A percentile compares a stretch with the other conserved stretches of the same genome.
phyloP scores from a whole-genome alignment of 2,797 vertebrate species.

The Lutjanus argentimaculatus region DNA sequence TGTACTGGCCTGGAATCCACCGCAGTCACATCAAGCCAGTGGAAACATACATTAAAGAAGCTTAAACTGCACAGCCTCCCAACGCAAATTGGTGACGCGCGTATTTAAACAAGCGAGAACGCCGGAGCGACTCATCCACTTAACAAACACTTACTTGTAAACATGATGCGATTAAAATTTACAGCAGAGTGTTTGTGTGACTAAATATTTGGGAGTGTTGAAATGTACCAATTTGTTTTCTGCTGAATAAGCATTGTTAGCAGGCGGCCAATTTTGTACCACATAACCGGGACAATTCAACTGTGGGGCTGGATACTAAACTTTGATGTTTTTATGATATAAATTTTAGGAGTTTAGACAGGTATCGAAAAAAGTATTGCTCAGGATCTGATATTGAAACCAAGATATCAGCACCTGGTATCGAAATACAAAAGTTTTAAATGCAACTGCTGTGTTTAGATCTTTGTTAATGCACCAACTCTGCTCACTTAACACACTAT shows the following conservation, averaged over 20 bases:
- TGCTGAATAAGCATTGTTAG: slow-evolving; percentile 49
- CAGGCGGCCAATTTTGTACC: slow-evolving; percentile 11
- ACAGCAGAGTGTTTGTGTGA: slow-evolving; percentile 42
- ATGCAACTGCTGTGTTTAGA: slow-evolving; percentile 1
- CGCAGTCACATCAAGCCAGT: slow-evolving; percentile 71
- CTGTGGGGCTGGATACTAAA: not conserved
- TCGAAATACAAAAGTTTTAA: no score
- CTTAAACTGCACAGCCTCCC: slow-evolving; percentile 43
- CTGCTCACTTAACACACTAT: not conserved
- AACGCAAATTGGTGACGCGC: slow-evolving; percentile 62
- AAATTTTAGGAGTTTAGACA: no score
- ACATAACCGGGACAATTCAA: not conserved
- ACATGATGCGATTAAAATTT: slow-evolving; percentile 69
- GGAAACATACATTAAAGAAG: slow-evolving; percentile 74
- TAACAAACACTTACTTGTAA: slow-evolving; percentile 74
- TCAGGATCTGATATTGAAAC: no score
- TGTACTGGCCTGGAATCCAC: slow-evolving; percentile 78
- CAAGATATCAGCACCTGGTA: no score
- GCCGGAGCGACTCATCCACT: slow-evolving; percentile 56
- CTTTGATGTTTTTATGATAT: no score
- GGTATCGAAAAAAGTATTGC: no score
- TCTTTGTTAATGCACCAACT: slow-evolving; percentile 17
- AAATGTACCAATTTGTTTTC: slow-evolving; percentile 30
- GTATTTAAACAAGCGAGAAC: slow-evolving; percentile 63
- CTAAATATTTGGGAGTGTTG: slow-evolving; percentile 62